phyloP scores from a whole-genome alignment of 1,140 invertebrate species.

The Stegodyphus dumicola region DNA sequence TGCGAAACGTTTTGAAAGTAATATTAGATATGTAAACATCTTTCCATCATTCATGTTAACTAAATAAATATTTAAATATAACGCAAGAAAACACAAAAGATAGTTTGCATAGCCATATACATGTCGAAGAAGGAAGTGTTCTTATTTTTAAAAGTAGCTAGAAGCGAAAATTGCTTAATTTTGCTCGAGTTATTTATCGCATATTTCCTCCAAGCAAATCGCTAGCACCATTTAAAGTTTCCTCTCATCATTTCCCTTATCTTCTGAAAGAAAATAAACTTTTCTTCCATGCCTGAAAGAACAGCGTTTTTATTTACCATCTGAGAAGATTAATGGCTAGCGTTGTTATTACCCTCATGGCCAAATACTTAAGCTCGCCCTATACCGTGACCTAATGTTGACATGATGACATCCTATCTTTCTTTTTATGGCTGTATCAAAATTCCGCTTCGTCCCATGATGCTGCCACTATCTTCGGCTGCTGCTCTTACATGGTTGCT shows the following conservation, averaged over 20 bases:
- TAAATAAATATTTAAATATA: no score
- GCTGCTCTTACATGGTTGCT: not conserved
- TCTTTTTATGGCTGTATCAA: conserved; percentile 3
- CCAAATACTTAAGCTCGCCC: conserved; percentile 21
- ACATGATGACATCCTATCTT: conserved; percentile 12
- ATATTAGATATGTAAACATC: no score
- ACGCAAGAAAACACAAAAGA: no score
- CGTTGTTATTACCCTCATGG: conserved; percentile 16
- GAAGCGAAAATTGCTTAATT: no score
- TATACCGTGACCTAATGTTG: conserved; percentile 25
- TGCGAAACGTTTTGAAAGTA: no score
- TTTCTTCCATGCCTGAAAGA: conserved; percentile 3
- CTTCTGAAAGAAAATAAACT: conserved; percentile 17
- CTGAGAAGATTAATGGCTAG: conserved; percentile 18
- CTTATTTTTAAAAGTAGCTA: no score
- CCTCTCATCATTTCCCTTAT: not conserved
- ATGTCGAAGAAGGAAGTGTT: no score
- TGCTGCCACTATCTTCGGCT: not conserved
- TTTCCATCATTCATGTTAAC: no score
- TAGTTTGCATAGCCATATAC: no score
- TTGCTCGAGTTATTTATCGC: no score
- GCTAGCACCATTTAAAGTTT: not conserved
- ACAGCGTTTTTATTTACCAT: no score
- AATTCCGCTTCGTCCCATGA: not conserved
- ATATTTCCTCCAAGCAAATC: no score